A percentile compares a stretch with the other conserved stretches of the same genome.
Conservation (phyloP, 2,797 vertebrate genomes). For the Polyboroides typus region DNA sequence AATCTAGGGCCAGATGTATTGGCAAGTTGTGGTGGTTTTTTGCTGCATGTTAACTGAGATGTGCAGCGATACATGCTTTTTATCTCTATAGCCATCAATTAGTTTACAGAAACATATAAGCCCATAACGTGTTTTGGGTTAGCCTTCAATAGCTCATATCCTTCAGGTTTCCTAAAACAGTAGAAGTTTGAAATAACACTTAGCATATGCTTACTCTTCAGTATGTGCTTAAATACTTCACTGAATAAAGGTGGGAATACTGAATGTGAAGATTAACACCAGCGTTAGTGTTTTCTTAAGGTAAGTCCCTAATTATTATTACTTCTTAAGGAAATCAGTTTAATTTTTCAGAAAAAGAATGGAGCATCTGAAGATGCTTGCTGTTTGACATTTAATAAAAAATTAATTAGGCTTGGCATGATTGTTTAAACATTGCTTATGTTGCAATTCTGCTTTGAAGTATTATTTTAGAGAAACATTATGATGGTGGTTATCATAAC, state of each 20-base stretch:
- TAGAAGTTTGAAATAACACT: neutral
- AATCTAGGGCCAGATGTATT: neutral
- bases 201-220: neutral
- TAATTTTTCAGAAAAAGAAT: neutral
- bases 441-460: neutral
- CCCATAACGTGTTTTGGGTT: neutral
- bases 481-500: neutral
- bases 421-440: neutral
- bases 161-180: neutral
- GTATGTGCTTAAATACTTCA: neutral
- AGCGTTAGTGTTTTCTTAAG: neutral
- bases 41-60: neutral
- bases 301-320: neutral
- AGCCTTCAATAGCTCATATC: neutral
- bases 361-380: neutral
- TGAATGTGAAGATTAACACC: neutral
- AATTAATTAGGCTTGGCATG: neutral
- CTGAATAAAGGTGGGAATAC: neutral
- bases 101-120: neutral
- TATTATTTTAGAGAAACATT: neutral
- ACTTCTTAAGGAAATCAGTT: neutral
- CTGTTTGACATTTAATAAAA: neutral
- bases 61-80: neutral
- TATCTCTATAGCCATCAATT: neutral
- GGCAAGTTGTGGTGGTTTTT: neutral